phyloP scores from a whole-genome alignment of 2,888 invertebrate genomes.

The Meliscaeva auricollis region DNA sequence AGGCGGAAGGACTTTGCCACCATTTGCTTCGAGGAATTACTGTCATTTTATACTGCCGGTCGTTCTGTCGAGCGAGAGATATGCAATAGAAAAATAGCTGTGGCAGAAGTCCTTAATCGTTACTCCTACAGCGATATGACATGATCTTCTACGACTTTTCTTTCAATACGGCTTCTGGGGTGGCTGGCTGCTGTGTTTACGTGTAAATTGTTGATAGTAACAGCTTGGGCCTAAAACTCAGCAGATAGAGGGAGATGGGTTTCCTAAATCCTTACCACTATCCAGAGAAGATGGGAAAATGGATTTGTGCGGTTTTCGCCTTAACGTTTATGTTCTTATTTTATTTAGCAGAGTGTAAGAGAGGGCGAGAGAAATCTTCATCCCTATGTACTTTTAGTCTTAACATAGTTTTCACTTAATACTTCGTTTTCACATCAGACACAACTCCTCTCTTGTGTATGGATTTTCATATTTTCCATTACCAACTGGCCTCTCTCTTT shows the following conservation, averaged over 20 bases:
- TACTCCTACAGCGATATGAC: slow-evolving; percentile 42
- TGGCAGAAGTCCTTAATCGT: slow-evolving; percentile 65
- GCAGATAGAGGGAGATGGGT: background rate
- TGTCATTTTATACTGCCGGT: slow-evolving; percentile 61
- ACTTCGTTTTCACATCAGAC: background rate
- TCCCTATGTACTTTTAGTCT: slow-evolving; percentile 5
- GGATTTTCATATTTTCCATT: slow-evolving; percentile 69
- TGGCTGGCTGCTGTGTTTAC: background rate
- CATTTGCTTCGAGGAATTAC: slow-evolving; percentile 71
- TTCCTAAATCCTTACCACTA: background rate
- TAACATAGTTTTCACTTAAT: slow-evolving; percentile 67
- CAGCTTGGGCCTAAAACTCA: background rate
- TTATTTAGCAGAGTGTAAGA: slow-evolving; percentile 16
- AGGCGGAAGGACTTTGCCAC: slow-evolving; percentile 37
- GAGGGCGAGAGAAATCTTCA: background rate
- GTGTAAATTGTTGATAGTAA: slow-evolving; percentile 2
- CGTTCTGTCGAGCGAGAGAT: slow-evolving; percentile 49
- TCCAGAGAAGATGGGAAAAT: slow-evolving; percentile 17
- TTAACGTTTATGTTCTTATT: slow-evolving; percentile 53
- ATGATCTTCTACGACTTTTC: slow-evolving; percentile 24
- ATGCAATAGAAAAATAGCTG: slow-evolving; percentile 54
- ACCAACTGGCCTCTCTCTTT: slow-evolving; percentile 8
- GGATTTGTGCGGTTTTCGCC: slow-evolving; percentile 52
- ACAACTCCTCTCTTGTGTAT: slow-evolving; percentile 32
- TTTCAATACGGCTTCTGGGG: slow-evolving; percentile 2